Evolutionary conservation across 2,888 invertebrate species (phyloP), one percentile per base, ranked within the genome.

Genomic region (Chaitophorus viminalis): DNA sequence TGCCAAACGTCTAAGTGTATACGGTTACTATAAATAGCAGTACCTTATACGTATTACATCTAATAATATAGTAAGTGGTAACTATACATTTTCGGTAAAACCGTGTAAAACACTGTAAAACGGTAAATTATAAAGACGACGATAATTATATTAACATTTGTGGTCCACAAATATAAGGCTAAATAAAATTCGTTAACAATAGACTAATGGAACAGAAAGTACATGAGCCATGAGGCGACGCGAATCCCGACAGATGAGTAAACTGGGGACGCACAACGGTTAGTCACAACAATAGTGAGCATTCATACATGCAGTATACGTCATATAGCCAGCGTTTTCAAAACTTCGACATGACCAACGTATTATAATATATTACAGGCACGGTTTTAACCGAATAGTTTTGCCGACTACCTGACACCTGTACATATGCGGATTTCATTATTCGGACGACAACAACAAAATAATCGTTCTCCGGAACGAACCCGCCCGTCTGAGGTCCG

Each of bases 401-500:
- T 74, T 74, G 36, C 36, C 36, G 68, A 70, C 17, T 70, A 39
- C 36, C 39, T 74, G 31, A 3, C 31, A 39, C 36, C 39, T 74
- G 31, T 29, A 54, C 21, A 14, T 65, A 36, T 79, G 79, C 65
- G 29, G 65, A 79, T 79, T 79, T 79, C n/a, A 79, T 79, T 79
- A 79, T 68, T 39, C 65, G 21, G 39, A 29, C 29, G 18, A 68
- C 25, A 81, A 52, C 70, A 54, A 82, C 52, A 54, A 82, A 82
- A 72, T 70, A 72, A 54, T 82, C n/a, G 70, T 33, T 17, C 52
- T 52, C 72, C 54, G 82, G 70, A 82, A 82, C 72, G 72, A 31
- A 82, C 82, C 46, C 31, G 46, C 70, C 21, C 68, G 29, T 25
- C n/a, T n/a, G n/a, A n/a, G n/a, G n/a, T n/a, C n/a, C n/a, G n/a